These are phyloP conservation scores for Machaerirhynchus nigripectus DNA, from an alignment of 2,113 vertebrate species.

Conservation along the genomic window DNA sequence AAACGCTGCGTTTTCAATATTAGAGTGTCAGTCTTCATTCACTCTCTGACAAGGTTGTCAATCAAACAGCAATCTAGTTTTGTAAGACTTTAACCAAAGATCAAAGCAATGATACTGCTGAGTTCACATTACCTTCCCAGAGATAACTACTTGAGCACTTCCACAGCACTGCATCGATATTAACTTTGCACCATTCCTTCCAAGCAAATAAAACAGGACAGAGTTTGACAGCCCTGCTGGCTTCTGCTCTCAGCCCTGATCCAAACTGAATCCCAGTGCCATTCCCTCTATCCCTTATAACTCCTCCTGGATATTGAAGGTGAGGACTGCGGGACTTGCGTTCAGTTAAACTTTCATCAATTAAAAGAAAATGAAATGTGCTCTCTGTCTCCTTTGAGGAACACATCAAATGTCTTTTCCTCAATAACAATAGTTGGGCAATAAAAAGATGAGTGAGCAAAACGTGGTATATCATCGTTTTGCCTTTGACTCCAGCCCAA, in stretches of 20 bases:
- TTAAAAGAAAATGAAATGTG: conserved; percentile 31
- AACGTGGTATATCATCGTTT: conserved; percentile 44
- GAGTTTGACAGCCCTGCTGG: conserved; percentile 25
- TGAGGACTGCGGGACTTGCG: neutral
- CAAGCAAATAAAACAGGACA: conserved; percentile 46
- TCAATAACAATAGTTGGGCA: conserved; percentile 60
- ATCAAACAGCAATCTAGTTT: conserved; percentile 75
- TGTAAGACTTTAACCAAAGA: conserved; percentile 73
- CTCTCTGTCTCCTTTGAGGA: conserved; percentile 35
- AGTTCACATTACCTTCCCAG: conserved; percentile 72
- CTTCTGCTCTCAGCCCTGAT: neutral
- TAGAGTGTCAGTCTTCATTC: conserved; percentile 79
- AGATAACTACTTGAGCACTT: conserved; percentile 64
- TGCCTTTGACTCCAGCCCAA: conserved; percentile 64
- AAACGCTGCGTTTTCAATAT: conserved; percentile 77
- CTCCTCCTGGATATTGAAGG: neutral
- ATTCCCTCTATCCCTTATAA: neutral
- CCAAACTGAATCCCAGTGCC: neutral
- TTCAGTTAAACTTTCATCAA: conserved; percentile 29
- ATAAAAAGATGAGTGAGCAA: conserved; percentile 68
- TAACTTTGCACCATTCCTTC: conserved; percentile 58
- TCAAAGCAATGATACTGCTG: conserved; percentile 79
- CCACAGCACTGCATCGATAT: conserved; percentile 49
- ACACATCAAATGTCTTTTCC: conserved; percentile 23
- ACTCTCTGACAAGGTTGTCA: conserved; percentile 76